Evolutionary conservation across 2,797 vertebrate genomes (phyloP).

Genomic region (Platyrinchus mystaceus): DNA sequence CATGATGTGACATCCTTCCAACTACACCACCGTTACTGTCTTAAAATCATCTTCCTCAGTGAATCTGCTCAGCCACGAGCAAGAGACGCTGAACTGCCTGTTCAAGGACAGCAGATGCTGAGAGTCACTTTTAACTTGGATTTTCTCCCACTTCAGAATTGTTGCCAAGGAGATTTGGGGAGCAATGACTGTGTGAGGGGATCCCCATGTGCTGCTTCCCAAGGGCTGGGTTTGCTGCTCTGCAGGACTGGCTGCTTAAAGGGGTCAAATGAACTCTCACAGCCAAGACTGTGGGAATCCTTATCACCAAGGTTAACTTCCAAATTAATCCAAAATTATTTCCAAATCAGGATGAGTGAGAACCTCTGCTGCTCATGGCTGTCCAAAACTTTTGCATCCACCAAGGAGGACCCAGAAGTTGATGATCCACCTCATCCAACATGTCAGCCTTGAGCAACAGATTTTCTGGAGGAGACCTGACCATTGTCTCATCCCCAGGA

Average conservation of each 20-base stretch:
- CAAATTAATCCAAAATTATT: neutral
- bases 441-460: neutral
- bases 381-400: neutral
- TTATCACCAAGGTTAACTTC: neutral
- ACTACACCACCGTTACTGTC: too few species aligned
- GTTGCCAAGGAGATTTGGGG: neutral
- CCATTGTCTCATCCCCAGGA: neutral
- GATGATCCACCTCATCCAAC: neutral
- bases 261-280: neutral
- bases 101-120: neutral
- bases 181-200: neutral
- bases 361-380: neutral
- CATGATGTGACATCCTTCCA: neutral
- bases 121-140: neutral
- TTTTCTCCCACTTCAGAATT: neutral
- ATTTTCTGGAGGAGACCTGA: neutral
- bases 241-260: neutral
- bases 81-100: neutral
- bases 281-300: neutral
- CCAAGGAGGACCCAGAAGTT: neutral
- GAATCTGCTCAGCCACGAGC: neutral
- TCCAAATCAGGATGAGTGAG: neutral
- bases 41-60: neutral
- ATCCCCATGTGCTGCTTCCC: neutral
- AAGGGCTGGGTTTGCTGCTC: neutral